A percentile compares a stretch with the other conserved stretches of the same genome.
Evolutionary conservation across 2,888 invertebrate species (phyloP).

Genomic region (Xestobium rufovillosum): DNA sequence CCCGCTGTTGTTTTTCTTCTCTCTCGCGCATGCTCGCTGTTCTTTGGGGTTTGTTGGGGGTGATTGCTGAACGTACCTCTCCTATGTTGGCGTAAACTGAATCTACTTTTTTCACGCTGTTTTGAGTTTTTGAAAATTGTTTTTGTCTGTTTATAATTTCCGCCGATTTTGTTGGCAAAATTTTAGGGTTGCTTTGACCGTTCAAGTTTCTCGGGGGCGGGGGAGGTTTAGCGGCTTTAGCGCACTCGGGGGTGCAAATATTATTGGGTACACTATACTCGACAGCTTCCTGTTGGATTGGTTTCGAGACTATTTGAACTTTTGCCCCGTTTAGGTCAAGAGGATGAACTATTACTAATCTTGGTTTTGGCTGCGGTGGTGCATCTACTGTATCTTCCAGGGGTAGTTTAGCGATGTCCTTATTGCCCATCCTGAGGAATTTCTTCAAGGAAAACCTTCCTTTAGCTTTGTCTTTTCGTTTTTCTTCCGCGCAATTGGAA

Average conservation of each 20-base stretch:
- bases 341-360: slow-evolving; percentile 82
- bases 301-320: slow-evolving; percentile 61
- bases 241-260: slow-evolving; percentile 20
- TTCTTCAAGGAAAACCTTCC: slow-evolving; percentile 76
- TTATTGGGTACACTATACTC: slow-evolving; percentile 29
- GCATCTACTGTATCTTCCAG: slow-evolving; percentile 51
- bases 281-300: slow-evolving; percentile 37
- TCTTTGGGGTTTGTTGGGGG: slow-evolving; percentile 71
- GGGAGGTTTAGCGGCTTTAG: slow-evolving; percentile 49
- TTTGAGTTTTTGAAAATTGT: slow-evolving; percentile 29
- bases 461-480: slow-evolving; percentile 58
- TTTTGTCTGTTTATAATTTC: slow-evolving; percentile 55
- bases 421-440: slow-evolving; percentile 70
- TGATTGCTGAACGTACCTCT: slow-evolving; percentile 73
- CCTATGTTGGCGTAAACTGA: slow-evolving; percentile 79
- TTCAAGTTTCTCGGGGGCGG: slow-evolving; percentile 62
- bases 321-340: slow-evolving; percentile 74
- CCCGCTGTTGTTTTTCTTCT: slow-evolving; percentile 47
- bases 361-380: slow-evolving; percentile 60
- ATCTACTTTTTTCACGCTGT: slow-evolving; percentile 36
- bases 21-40: slow-evolving; percentile 81
- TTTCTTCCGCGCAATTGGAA: slow-evolving; percentile 37
- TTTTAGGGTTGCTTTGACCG: slow-evolving; percentile 50
- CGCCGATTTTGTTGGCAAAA: slow-evolving; percentile 58
- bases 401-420: slow-evolving; percentile 57